Conservation (phyloP, 2,113 vertebrate genomes). For the Scomber japonicus region DNA sequence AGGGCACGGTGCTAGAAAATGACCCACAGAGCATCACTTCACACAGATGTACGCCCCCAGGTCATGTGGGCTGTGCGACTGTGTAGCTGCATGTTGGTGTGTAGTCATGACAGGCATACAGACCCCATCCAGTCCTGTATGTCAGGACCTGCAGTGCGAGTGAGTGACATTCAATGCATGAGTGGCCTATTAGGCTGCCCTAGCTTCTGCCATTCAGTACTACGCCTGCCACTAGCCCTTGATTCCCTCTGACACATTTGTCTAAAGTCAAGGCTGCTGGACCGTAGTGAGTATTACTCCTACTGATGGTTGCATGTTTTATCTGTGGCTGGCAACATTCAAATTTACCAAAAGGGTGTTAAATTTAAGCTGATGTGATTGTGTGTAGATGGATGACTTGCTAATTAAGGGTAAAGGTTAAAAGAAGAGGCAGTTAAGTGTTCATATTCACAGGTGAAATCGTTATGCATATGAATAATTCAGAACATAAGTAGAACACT, state of each 20-base stretch:
- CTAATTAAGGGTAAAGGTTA: constrained; percentile 76
- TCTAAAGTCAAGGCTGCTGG: constrained; percentile 56
- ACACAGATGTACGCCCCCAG: constrained; percentile 34
- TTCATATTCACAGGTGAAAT: constrained; percentile 1
- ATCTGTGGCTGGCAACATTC: constrained; percentile 40
- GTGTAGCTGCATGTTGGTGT: constrained; percentile 47
- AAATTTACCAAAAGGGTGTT: constrained; percentile 56
- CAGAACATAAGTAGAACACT: constrained; percentile 33
- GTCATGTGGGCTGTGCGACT: constrained; percentile 3
- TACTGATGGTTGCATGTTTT: constrained; percentile 64
- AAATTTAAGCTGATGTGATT: constrained; percentile 46
- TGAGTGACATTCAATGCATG: constrained; percentile 64
- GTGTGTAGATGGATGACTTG: constrained; percentile 41
- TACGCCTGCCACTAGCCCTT: constrained; percentile 45
- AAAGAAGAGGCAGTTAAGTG: constrained; percentile 36
- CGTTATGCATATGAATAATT: constrained; percentile 41
- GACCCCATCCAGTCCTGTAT: constrained; percentile 30
- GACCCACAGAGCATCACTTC: constrained; percentile 31
- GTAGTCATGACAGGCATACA: constrained; percentile 45
- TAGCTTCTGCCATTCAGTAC: constrained; percentile 29
- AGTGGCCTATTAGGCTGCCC: constrained; percentile 63
- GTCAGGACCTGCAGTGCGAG: constrained; percentile 57
- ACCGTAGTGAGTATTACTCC: constrained; percentile 51
- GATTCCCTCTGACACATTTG: constrained; percentile 64
- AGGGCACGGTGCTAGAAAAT: constrained; percentile 18